Conservation (phyloP, 2,888 invertebrate genomes). For the Ectemnius cavifrons region DNA sequence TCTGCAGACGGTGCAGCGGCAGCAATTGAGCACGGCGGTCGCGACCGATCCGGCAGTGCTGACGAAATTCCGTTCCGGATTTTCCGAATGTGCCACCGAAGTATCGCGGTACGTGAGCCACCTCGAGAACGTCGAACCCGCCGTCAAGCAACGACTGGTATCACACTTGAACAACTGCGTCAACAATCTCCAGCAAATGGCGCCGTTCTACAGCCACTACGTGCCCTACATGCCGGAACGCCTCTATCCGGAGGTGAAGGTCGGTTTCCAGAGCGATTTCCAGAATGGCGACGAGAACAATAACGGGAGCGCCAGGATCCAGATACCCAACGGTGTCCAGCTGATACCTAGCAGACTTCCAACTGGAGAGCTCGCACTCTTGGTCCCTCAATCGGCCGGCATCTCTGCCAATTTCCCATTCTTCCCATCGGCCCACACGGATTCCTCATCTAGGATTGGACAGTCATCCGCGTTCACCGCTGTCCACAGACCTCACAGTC, state of each 20-base stretch:
- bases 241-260: slow-evolving; percentile 76
- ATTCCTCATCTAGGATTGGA: slow-evolving; percentile 65
- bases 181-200: slow-evolving; percentile 80
- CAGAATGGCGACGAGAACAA: slow-evolving; percentile 79
- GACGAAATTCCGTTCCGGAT: slow-evolving; percentile 91
- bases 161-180: slow-evolving; percentile 84
- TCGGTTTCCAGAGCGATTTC: slow-evolving; percentile 74
- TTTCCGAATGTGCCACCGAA: slow-evolving; percentile 93
- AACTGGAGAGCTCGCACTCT: slow-evolving; percentile 83
- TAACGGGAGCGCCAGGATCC: slow-evolving; percentile 80
- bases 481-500: slow-evolving; percentile 81
- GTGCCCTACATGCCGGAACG: slow-evolving; percentile 76
- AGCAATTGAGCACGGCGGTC: slow-evolving; percentile 90
- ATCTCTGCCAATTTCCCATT: slow-evolving; percentile 79
- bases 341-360: slow-evolving; percentile 83
- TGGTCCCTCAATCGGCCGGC: slow-evolving; percentile 81
- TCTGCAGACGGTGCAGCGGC: slow-evolving; percentile 91
- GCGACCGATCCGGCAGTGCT: slow-evolving; percentile 91
- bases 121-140: slow-evolving; percentile 82
- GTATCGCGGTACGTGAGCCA: slow-evolving; percentile 85
- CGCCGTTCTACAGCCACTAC: slow-evolving; percentile 77
- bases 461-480: slow-evolving; percentile 77
- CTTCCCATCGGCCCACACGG: slow-evolving; percentile 72
- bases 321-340: slow-evolving; percentile 82
- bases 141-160: slow-evolving; percentile 83